phyloP scores from a whole-genome alignment of 1,140 invertebrate species.

The Plectrocnemia conspersa region DNA sequence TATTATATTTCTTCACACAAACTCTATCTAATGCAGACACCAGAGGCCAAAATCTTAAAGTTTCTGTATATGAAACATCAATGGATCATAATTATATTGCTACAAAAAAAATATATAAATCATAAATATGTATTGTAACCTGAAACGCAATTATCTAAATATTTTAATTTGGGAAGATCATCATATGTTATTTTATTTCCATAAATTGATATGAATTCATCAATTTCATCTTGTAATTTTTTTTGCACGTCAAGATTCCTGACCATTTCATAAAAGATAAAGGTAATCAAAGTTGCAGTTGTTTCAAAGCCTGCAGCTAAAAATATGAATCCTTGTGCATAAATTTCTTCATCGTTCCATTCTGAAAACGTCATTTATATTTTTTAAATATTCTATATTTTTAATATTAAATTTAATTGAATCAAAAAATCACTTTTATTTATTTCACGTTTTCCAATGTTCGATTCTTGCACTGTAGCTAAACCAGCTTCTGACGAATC shows the following conservation, averaged over 20 bases:
- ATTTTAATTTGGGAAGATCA: constrained; percentile 41
- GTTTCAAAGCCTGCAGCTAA: neutral
- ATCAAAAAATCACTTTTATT: constrained; percentile 12
- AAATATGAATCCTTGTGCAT: too few relatives aligned
- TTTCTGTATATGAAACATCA: constrained; percentile 40
- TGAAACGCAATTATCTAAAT: constrained; percentile 35
- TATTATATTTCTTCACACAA: constrained; percentile 40
- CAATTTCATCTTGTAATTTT: neutral
- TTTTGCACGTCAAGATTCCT: neutral
- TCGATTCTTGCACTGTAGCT: constrained; percentile 37
- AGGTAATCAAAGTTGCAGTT: neutral
- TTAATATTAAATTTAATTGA: too few relatives aligned
- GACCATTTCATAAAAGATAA: too few relatives aligned
- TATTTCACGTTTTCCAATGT: constrained; percentile 21
- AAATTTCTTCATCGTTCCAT: too few relatives aligned
- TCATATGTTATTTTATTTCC: constrained; percentile 41
- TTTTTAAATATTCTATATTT: neutral
- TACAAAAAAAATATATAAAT: neutral
- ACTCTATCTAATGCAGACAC: constrained; percentile 41
- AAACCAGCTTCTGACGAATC: constrained; percentile 33
- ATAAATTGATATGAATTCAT: constrained; percentile 30
- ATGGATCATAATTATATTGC: constrained; percentile 1
- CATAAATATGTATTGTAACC: neutral
- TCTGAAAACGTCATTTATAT: neutral
- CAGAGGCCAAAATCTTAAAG: constrained; percentile 50